A percentile compares a stretch with the other conserved stretches of the same genome.
phyloP scores from a whole-genome alignment of 2,113 vertebrate species.

The Calidris pygmaea region DNA sequence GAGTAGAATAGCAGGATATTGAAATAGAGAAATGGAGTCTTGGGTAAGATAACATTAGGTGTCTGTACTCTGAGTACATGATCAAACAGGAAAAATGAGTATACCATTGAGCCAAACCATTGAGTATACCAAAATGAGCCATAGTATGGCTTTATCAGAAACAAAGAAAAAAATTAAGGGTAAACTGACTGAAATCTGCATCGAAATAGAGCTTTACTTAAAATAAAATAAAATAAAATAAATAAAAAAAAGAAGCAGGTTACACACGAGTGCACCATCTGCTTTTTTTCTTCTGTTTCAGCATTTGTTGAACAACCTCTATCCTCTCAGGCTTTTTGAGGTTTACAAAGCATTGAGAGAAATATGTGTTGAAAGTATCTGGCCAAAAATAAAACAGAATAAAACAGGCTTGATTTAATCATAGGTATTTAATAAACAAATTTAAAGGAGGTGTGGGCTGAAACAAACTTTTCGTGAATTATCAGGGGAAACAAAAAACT shows the following conservation, averaged over 20 bases:
- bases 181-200: neutral
- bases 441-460: neutral
- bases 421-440: neutral
- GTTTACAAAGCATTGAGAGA: neutral
- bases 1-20: neutral
- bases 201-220: neutral
- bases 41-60: neutral
- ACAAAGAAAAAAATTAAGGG: too few relatives aligned
- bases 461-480: neutral
- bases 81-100: neutral
- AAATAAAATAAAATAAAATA: too few relatives aligned
- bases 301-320: neutral
- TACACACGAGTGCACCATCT: neutral
- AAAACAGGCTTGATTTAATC: neutral
- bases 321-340: neutral
- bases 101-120: too few relatives aligned
- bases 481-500: neutral
- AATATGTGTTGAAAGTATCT: neutral
- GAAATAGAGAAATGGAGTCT: neutral
- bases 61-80: neutral
- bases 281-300: neutral
- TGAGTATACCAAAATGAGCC: neutral
- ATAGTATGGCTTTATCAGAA: neutral
- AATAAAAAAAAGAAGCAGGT: neutral
- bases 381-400: neutral